phyloP scores from a whole-genome alignment of 2,113 vertebrate species.

The Phaethornis superciliosus region DNA sequence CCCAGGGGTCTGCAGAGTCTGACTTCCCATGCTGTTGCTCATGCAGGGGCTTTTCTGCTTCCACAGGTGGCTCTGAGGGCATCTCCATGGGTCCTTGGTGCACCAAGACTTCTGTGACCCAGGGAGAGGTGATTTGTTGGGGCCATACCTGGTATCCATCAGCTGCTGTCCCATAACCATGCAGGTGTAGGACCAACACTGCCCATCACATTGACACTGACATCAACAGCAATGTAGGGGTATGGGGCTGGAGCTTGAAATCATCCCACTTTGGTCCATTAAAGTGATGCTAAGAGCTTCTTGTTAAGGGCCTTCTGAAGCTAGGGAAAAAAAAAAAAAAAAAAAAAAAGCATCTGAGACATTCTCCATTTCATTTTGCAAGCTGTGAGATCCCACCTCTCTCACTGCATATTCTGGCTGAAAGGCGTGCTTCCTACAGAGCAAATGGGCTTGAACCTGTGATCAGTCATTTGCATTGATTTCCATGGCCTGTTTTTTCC shows the following conservation, averaged over 20 bases:
- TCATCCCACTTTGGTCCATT: neutral
- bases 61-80: accelerated
- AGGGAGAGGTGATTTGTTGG: neutral
- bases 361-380: constrained; percentile 5
- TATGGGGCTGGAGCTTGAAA: neutral
- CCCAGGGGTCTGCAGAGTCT: accelerated
- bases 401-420: constrained; percentile 35
- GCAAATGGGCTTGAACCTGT: constrained; percentile 27
- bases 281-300: neutral
- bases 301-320: neutral
- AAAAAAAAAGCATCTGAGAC: neutral
- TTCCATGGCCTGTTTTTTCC: constrained; percentile 55
- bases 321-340: neutral
- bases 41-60: neutral
- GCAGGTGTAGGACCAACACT: accelerated
- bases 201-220: neutral
- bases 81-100: neutral
- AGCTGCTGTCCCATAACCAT: neutral
- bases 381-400: constrained; percentile 52
- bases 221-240: accelerated
- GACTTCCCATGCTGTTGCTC: neutral
- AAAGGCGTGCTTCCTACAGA: constrained; percentile 49
- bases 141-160: neutral
- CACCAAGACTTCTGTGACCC: neutral
- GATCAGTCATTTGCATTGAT: constrained; percentile 48